Conservation (phyloP, 2,797 vertebrate genomes). For the Hydrocynus forskahlii region DNA sequence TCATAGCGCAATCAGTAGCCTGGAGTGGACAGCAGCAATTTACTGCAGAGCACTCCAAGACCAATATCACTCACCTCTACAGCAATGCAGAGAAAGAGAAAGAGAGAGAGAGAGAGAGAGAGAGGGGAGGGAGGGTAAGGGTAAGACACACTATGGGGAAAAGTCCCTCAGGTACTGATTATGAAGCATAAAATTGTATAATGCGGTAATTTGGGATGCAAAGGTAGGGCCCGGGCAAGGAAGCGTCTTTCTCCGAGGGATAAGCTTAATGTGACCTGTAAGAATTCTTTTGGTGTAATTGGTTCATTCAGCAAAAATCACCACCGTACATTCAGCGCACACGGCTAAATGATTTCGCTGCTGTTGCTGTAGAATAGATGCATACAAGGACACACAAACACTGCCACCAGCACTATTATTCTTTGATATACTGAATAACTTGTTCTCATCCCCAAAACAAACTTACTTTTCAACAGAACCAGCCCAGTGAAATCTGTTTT, state of each 20-base stretch:
- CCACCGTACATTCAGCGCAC: neutral
- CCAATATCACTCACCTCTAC: constrained; percentile 44
- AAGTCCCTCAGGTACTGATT: constrained; percentile 75
- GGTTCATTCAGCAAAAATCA: constrained; percentile 63
- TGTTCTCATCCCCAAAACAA: neutral
- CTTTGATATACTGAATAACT: constrained; percentile 12
- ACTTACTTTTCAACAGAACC: neutral
- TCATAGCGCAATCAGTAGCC: constrained; percentile 65
- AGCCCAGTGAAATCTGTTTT: constrained; percentile 11
- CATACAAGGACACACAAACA: constrained; percentile 10
- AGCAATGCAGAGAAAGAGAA: constrained; percentile 45
- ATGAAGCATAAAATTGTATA: constrained; percentile 76
- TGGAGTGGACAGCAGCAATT: constrained; percentile 55
- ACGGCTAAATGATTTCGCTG: neutral
- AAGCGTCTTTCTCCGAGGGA: constrained; percentile 67
- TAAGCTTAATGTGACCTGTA: constrained; percentile 76
- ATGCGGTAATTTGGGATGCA: constrained; percentile 76
- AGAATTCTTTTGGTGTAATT: constrained; percentile 78
- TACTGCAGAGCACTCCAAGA: constrained; percentile 42
- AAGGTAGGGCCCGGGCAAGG: constrained; percentile 72
- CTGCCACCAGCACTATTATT: neutral
- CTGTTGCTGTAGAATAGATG: neutral
- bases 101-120: neutral
- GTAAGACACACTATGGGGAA: constrained; percentile 6
- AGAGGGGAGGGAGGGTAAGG: neutral